Evolutionary conservation across 1,140 invertebrate genomes (phyloP).

Genomic region (Micrasema minimum): DNA sequence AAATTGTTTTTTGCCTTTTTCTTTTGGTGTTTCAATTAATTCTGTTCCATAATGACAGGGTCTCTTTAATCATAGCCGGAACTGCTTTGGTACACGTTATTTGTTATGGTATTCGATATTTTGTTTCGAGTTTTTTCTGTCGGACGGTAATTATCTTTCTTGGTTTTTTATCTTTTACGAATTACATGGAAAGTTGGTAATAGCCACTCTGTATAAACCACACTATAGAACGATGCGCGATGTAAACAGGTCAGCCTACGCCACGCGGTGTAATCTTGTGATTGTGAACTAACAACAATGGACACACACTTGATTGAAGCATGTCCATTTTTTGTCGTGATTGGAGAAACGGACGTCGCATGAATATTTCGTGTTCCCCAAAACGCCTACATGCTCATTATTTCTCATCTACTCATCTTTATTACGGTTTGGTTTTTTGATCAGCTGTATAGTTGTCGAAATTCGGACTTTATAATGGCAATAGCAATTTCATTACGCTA

Average conservation of each 20-base stretch:
- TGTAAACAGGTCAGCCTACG: slow-evolving; percentile 10
- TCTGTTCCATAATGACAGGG: slow-evolving; percentile 31
- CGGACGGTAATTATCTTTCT: slow-evolving; percentile 10
- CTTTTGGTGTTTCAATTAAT: slow-evolving; percentile 31
- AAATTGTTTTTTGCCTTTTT: slow-evolving; percentile 26
- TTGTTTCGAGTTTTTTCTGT: neutral
- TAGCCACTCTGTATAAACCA: neutral
- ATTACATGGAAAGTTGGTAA: slow-evolving; percentile 34
- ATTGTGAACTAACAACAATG: slow-evolving; percentile 18
- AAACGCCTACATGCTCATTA: slow-evolving; percentile 15
- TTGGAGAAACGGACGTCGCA: slow-evolving; percentile 23
- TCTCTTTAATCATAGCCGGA: slow-evolving; percentile 30
- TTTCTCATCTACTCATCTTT: slow-evolving; percentile 14
- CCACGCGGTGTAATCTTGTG: slow-evolving; percentile 2
- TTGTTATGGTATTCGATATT: slow-evolving; percentile 16
- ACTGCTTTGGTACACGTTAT: slow-evolving; percentile 10
- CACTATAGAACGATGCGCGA: too few relatives aligned
- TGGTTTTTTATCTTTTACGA: slow-evolving; percentile 9
- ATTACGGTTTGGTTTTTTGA: neutral
- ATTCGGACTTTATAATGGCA: slow-evolving; percentile 10
- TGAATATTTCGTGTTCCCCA: slow-evolving; percentile 9
- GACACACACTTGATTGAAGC: slow-evolving; percentile 32
- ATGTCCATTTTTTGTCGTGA: slow-evolving; percentile 19
- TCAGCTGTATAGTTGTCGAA: neutral
- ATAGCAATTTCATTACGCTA: neutral